A percentile compares a stretch with the other conserved stretches of the same genome.
These are phyloP conservation scores for Rhyacophila evoluta DNA, from an alignment of 2,888 invertebrate species.

Conservation along the genomic window DNA sequence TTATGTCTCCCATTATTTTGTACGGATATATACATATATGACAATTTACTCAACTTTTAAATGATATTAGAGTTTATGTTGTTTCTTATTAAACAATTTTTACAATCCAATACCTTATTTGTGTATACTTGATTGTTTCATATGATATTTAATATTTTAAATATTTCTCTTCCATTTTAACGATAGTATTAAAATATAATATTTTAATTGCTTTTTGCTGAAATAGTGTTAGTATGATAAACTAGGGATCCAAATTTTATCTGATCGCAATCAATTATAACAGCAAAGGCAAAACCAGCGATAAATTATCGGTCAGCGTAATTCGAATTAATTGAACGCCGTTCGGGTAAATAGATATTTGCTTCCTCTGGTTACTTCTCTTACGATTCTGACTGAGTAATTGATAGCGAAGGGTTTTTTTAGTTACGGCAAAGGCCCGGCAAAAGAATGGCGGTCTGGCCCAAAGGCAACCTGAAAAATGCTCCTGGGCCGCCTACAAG, in stretches of 20 bases:
- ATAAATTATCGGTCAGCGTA: background rate
- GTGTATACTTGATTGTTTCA: no score
- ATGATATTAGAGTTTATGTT: no score
- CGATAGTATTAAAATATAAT: no score
- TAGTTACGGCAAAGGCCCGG: background rate
- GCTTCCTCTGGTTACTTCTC: background rate
- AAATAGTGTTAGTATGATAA: background rate
- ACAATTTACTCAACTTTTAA: no score
- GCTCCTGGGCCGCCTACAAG: background rate
- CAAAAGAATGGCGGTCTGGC: slow-evolving; percentile 11
- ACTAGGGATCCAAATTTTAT: background rate
- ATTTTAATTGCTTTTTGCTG: no score
- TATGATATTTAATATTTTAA: no score
- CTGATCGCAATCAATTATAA: background rate
- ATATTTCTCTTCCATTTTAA: no score
- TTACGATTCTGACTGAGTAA: background rate
- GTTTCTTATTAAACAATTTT: no score
- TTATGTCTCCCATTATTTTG: no score
- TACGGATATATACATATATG: no score
- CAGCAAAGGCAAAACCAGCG: background rate
- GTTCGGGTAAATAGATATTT: slow-evolving; percentile 12
- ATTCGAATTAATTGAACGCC: background rate
- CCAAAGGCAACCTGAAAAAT: slow-evolving; percentile 1
- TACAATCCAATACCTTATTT: no score
- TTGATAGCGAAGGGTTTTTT: slow-evolving; percentile 10